Base-by-base conservation (phyloP, 2,797 vertebrate genomes). In the Intellagama lesueurii region DNA sequence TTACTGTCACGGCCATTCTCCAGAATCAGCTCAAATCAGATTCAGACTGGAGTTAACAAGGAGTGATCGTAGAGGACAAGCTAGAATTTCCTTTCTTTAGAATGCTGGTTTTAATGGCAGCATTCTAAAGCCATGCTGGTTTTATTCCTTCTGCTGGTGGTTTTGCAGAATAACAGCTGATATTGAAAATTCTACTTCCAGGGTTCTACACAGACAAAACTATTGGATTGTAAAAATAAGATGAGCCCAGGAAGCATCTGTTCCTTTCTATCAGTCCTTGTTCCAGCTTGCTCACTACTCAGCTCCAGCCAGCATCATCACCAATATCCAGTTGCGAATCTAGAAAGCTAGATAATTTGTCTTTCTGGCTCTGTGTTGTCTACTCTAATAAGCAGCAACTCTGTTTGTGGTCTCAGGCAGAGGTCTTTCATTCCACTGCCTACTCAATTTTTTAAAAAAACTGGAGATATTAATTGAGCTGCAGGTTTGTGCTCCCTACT, bases 21-120 rank as follows among this genome's bases (percentile, higher is more conserved):
- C 72, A 82, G 30, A 72, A 75, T 64, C 69, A 88, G 26, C 70
- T 68, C n/a, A 88, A 77, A 88, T 56, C 44, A 78, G 64, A 69
- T 68, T 22, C 19, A 88, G 44, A 66, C 12, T 12, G 12, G 81
- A 14, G 22, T 84, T 78, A 70, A 30, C 28, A 35, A 88, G 77
- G n/a, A 70, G 28, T 78, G 40, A 69, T 40, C 28, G 77, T 40
- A 44, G 64, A 84, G 73, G 44, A 84, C n/a, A 88, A 70, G 44
- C 44, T 83, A 35, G 81, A 56, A 69, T 83, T 40, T 76, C 16
- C 60, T 87, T 73, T 81, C 68, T 72, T 60, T 64, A 64, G 60
- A 64, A 64, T 56, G 56, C 52, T 75, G 73, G 17, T 44, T 64
- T 26, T 26, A 75, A 75, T 44, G 44, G 52, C 52, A 81, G 56